These are phyloP conservation scores for Eumaeus atala DNA, from an alignment of 1,140 invertebrate species.

Conservation along the genomic window DNA sequence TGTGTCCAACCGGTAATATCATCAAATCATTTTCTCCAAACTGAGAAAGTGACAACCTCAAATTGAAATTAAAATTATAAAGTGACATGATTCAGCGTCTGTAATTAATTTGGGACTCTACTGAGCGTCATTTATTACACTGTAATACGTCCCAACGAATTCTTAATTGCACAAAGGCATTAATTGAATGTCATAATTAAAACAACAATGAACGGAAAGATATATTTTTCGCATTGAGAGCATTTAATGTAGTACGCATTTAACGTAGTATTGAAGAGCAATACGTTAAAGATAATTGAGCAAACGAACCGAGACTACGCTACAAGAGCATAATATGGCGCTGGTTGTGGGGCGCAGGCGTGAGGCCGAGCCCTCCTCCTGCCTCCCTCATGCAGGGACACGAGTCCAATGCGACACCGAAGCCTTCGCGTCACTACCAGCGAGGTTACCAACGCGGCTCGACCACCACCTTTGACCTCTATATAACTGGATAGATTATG, in stretches of 20 bases:
- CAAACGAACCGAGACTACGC: slow-evolving; percentile 48
- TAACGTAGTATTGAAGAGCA: too few species aligned
- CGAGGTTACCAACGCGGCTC: slow-evolving; percentile 21
- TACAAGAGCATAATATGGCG: slow-evolving; percentile 48
- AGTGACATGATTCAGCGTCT: too few species aligned
- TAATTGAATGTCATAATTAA: neutral
- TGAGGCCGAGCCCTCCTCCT: slow-evolving; percentile 28
- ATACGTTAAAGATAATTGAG: slow-evolving; percentile 54
- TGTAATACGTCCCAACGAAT: too few species aligned
- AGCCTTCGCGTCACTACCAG: slow-evolving; percentile 20
- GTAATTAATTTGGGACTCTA: too few species aligned
- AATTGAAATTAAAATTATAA: too few species aligned
- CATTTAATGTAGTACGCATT: slow-evolving; percentile 20
- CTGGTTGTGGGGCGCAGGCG: slow-evolving; percentile 46
- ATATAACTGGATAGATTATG: too few species aligned
- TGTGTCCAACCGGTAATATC: too few species aligned
- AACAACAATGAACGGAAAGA: neutral
- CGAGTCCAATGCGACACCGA: slow-evolving; percentile 23
- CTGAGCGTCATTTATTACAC: too few species aligned
- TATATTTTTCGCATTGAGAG: slow-evolving; percentile 4
- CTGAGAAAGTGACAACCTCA: too few species aligned
- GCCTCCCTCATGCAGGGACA: slow-evolving; percentile 25
- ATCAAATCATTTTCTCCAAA: too few species aligned
- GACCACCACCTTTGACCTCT: slow-evolving; percentile 23
- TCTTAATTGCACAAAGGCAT: too few species aligned